phyloP scores from a whole-genome alignment of 2,888 invertebrate genomes.

The Seladonia tumulorum region DNA sequence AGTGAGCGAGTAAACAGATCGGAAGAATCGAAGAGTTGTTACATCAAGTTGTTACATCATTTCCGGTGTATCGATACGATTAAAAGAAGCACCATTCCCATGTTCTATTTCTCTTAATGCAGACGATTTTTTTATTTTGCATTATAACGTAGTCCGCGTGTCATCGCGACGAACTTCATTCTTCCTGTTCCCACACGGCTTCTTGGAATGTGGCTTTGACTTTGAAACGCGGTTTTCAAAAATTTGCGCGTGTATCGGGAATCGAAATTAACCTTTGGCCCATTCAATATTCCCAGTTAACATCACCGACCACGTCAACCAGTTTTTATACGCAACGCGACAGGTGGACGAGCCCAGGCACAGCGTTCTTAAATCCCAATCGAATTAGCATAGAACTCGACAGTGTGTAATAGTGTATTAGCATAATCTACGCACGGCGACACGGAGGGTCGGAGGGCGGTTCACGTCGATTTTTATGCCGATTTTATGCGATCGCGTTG shows the following conservation, averaged over 20 bases:
- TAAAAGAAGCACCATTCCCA: too few relatives aligned
- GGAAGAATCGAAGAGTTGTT: too few relatives aligned
- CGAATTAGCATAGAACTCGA: background rate
- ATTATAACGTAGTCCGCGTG: too few relatives aligned
- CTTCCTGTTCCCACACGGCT: background rate
- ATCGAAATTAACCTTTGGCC: constrained; percentile 10
- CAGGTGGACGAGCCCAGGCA: background rate
- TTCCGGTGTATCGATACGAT: too few relatives aligned
- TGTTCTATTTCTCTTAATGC: too few relatives aligned
- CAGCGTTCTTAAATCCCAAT: background rate
- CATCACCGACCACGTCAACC: background rate
- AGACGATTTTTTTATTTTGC: background rate
- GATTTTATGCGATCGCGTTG: background rate
- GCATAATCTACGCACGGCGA: background rate
- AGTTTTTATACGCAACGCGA: background rate
- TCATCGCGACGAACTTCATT: too few relatives aligned
- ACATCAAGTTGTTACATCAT: too few relatives aligned
- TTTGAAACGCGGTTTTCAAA: background rate
- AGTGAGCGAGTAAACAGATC: too few relatives aligned
- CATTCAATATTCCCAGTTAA: constrained; percentile 1
- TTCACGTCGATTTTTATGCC: background rate
- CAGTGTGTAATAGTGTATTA: background rate
- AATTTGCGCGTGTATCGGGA: background rate
- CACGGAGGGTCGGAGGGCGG: background rate
- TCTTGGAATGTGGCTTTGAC: background rate